Evolutionary conservation across 2,888 invertebrate genomes (phyloP), one percentile per base, ranked within the genome.

Genomic region (Tetropium fuscum): DNA sequence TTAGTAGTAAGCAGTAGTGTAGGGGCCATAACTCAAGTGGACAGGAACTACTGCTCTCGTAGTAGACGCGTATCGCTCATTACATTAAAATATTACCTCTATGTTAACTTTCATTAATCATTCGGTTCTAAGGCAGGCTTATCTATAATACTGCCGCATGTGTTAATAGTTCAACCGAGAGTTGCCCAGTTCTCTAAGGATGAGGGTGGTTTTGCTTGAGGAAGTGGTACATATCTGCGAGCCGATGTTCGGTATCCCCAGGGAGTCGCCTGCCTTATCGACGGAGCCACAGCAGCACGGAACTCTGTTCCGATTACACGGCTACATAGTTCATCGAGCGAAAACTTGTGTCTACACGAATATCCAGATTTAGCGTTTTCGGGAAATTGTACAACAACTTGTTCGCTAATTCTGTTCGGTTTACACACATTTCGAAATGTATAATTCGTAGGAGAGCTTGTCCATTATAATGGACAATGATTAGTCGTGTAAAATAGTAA

Each of bases 241-340:
- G 76, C 71, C 77, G 73, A 74, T 78, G 80, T 78, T 78, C 74
- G 62, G 58, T 64, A 71, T 79, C 79, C 76, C 77, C 70, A 41
- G 78, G 77, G 80, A 78, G 72, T 74, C 74, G 73, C 75, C 73
- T 69, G 77, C 77, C 79, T 80, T 80, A 80, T 79, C 80, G 79
- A 74, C 77, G 71, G 71, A 72, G 75, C 74, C 73, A 69, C 74
- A 73, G 68, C 76, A 69, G 72, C 74, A 72, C 75, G 74, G 76
- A 77, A 78, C 78, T 74, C 76, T 78, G 79, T 77, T 78, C 74
- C 79, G 79, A 80, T 80, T 80, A 80, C 80, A 80, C 78, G 80
- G 79, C 71, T 77, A 78, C 77, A 77, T 73, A 72, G 74, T 78
- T 74, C 74, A 69, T 72, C 74, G 75, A 71, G 74, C 71, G 74